Conservation (phyloP, 2,888 invertebrate species). For the Abscondita cerata region DNA sequence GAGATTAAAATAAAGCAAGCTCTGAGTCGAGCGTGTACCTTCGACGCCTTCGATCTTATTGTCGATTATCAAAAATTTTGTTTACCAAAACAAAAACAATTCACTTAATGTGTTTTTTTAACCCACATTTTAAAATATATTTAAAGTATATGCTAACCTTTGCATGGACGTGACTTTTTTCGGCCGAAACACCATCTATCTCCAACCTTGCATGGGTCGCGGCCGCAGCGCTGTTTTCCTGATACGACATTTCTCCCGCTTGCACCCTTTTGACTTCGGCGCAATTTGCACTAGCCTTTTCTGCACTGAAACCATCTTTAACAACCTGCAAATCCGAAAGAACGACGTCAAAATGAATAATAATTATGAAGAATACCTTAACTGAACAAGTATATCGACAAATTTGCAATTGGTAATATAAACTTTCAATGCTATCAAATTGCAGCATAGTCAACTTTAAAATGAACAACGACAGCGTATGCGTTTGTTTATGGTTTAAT, state of each 20-base stretch:
- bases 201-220: constrained; percentile 81
- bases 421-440: neutral
- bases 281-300: constrained; percentile 75
- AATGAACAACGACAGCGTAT: neutral
- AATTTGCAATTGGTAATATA: constrained; percentile 5
- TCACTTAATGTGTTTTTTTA: too few species aligned
- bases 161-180: constrained; percentile 82
- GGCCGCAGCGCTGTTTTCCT: constrained; percentile 79
- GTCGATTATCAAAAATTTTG: too few species aligned
- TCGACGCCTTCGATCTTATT: too few species aligned
- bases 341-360: neutral
- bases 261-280: constrained; percentile 78
- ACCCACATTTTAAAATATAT: too few species aligned
- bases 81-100: too few species aligned
- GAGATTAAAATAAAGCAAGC: too few species aligned
- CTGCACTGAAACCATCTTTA: constrained; percentile 82
- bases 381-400: neutral
- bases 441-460: neutral
- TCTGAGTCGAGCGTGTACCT: too few species aligned
- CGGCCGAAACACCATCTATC: constrained; percentile 84
- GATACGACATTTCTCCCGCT: constrained; percentile 82
- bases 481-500: neutral
- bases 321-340: constrained; percentile 63
- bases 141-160: constrained; percentile 65
- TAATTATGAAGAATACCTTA: neutral